Evolutionary conservation across 2,797 vertebrate genomes (phyloP), one percentile per base, ranked within the genome.

Genomic region (Macropus fuliginosus): DNA sequence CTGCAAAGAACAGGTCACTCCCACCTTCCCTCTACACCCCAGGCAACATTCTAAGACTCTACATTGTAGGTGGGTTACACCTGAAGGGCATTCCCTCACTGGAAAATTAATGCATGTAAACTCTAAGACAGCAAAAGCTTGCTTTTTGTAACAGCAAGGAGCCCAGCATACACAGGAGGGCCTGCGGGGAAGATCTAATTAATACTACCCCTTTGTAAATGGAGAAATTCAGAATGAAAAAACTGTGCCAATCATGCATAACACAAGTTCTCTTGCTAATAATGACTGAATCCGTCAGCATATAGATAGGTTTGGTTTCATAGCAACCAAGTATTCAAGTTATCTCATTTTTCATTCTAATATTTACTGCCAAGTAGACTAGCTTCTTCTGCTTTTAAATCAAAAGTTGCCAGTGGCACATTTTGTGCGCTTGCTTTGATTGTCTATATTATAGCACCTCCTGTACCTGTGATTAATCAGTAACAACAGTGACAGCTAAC

Each of bases 61-160:
- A n/a, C 34, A n/a, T 18, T n/a, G 62, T 34, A 34, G 31, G 59
- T 34, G 29, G 31, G 3, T 62, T 87, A 16, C 8, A 87, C 74
- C 74, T 46, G 40, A 18, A 46, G 21, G 74, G 21, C 4, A 81
- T 46, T 46, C 74, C 40, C 12, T 46, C 40, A 81, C 74, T 81
- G 40, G 62, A 81, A 55, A 95, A 66, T 34, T 93, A 95, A 94
- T 95, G n/a, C 92, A 93, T 34, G 95, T 96, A 54, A 94, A 40
- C 81, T 94, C 96, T 95, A 94, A 97, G 90, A 62, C 27, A 92
- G 34, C 46, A 31, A 56, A 54, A 46, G 52, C 12, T 92, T 95
- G 59, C n/a, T 52, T 52, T 52, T 52, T 52, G 50, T 52, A 52
- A 52, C 50, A 52, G 50, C 50, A 52, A 52, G 50, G 5, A 52